Evolutionary conservation across 2,797 vertebrate species (phyloP).

Genomic region (Leuciscus waleckii): DNA sequence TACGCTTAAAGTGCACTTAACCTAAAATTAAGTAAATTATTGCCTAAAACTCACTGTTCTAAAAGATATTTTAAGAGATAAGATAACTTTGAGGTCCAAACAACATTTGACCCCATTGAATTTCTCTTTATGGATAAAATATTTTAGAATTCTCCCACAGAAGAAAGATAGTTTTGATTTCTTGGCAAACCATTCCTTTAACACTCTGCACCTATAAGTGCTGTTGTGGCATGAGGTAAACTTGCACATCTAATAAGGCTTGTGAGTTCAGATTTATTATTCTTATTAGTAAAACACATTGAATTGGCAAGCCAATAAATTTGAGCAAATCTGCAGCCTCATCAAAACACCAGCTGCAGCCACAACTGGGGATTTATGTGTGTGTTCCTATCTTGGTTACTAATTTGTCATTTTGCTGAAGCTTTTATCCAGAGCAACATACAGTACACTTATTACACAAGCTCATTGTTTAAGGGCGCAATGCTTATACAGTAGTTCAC

Average conservation of each 20-base stretch:
- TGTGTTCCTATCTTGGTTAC: conserved; percentile 1
- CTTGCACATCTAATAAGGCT: conserved; percentile 22
- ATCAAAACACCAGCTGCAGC: conserved; percentile 51
- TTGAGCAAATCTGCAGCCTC: conserved; percentile 30
- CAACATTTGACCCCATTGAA: not conserved
- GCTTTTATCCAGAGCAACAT: conserved; percentile 18
- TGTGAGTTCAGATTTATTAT: conserved; percentile 13
- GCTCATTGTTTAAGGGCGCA: not conserved
- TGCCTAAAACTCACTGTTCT: too few species aligned
- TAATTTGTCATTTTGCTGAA: conserved; percentile 25
- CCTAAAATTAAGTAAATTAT: not conserved
- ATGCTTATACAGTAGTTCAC: not conserved
- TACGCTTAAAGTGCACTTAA: not conserved
- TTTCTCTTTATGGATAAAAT: not conserved
- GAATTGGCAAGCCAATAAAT: conserved; percentile 20
- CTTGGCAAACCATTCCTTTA: not conserved
- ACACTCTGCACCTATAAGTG: not conserved
- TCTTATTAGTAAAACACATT: conserved; percentile 2
- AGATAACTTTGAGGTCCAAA: not conserved
- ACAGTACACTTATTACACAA: not conserved
- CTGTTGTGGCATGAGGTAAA: conserved; percentile 25
- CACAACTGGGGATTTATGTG: conserved; percentile 28
- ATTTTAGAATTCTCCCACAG: not conserved
- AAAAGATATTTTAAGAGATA: not conserved
- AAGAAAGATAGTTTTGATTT: too few species aligned